phyloP scores from a whole-genome alignment of 37 sponge, comb jelly and placozoan species.

The Theonella swinhoei region DNA sequence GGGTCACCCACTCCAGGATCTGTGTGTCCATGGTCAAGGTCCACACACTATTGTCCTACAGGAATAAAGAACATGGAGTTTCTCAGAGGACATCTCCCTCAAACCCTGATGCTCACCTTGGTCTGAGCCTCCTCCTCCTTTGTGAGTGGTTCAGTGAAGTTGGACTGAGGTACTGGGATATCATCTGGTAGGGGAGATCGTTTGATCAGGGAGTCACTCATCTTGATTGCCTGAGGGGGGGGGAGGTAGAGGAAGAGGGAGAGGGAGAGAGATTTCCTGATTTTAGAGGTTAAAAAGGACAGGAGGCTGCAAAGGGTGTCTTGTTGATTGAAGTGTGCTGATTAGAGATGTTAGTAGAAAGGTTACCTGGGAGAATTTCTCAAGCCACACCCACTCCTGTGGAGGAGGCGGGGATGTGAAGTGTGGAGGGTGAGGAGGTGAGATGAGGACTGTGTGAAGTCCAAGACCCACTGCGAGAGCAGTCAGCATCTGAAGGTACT shows the following conservation, averaged over 20 bases:
- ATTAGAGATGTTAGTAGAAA: not conserved
- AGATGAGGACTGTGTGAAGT: conserved; percentile 56
- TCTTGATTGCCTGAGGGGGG: not conserved
- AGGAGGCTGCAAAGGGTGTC: no score
- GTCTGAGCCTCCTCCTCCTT: not conserved
- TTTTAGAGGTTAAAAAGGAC: not conserved
- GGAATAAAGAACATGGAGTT: not conserved
- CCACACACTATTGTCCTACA: conserved; percentile 78
- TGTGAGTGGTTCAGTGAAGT: not conserved
- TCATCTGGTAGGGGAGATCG: conserved; percentile 23
- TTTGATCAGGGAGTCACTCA: conserved; percentile 53
- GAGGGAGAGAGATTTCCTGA: not conserved
- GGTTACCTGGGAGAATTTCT: conserved; percentile 9
- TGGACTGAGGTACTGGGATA: not conserved
- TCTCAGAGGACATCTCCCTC: not conserved
- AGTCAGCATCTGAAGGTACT: conserved; percentile 71
- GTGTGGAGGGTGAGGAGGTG: conserved; percentile 55
- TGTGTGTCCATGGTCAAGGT: conserved; percentile 74
- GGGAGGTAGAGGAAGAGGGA: not conserved
- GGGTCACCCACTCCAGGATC: conserved; percentile 73
- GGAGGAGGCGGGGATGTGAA: conserved; percentile 31
- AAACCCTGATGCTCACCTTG: not conserved
- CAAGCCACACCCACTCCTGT: conserved; percentile 66
- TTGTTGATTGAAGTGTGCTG: no score
- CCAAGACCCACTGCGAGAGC: conserved; percentile 65